A percentile compares a stretch with the other conserved stretches of the same genome.
Evolutionary conservation across 2,113 vertebrate species (phyloP).

Genomic region (Tragelaphus buxtoni): DNA sequence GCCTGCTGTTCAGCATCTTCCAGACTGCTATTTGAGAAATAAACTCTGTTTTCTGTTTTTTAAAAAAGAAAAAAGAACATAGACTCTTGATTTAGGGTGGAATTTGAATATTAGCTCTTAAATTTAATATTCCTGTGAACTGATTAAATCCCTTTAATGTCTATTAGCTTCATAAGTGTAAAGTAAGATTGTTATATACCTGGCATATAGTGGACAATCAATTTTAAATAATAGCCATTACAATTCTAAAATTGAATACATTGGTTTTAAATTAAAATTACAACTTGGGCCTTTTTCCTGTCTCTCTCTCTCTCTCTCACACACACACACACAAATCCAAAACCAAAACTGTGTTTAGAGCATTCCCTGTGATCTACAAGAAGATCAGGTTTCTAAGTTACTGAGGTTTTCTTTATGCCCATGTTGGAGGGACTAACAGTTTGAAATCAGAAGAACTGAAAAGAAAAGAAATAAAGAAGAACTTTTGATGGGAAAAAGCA

Average conservation of each 20-base stretch:
- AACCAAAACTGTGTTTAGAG: not conserved
- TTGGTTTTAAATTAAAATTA: slow-evolving; percentile 17
- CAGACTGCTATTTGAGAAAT: not conserved
- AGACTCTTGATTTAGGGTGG: not conserved
- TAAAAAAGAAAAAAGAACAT: not conserved
- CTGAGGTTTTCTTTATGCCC: not conserved
- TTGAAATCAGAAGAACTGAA: slow-evolving; percentile 21
- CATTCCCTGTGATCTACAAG: not conserved
- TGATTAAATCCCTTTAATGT: not conserved
- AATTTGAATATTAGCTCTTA: not conserved
- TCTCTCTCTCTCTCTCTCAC: not conserved
- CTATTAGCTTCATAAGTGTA: slow-evolving; percentile 1
- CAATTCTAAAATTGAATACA: not conserved
- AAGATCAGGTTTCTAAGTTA: not conserved
- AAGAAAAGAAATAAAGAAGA: not conserved
- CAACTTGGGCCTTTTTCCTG: not conserved
- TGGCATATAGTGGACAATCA: not conserved
- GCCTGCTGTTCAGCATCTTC: not conserved
- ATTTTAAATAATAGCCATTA: not conserved
- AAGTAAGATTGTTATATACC: not conserved
- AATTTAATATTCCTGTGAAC: not conserved
- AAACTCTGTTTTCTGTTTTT: not conserved
- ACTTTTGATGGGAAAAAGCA: not conserved
- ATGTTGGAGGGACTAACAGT: not conserved
- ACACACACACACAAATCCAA: not conserved